Percentiles rank a stretch among this genome's conserved stretches.
These are phyloP conservation scores for Diadema setosum DNA, from an alignment of 35 echinoderm and acorn worm genomes.

Conservation along the genomic window DNA sequence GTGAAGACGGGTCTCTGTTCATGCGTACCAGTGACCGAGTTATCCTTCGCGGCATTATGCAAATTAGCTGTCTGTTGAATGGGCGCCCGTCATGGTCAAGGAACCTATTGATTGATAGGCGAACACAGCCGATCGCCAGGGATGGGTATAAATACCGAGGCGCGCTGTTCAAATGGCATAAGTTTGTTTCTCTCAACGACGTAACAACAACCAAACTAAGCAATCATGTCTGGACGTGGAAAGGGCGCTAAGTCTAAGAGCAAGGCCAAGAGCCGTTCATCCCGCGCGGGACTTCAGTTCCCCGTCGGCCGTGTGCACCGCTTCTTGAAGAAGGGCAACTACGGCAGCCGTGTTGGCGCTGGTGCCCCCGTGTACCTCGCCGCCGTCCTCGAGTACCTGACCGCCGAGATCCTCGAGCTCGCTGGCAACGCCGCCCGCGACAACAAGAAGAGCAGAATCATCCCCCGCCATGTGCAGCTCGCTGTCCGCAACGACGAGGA, in stretches of 20 bases:
- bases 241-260: conserved; percentile 42
- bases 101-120: no score
- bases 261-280: conserved; percentile 50
- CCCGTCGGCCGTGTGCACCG: conserved; percentile 76
- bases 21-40: no score
- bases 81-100: no score
- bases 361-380: conserved; percentile 77
- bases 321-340: conserved; percentile 71
- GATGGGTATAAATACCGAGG: background rate
- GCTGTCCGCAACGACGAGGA: conserved; percentile 89
- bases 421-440: conserved; percentile 84
- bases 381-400: conserved; percentile 73
- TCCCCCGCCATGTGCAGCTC: conserved; percentile 73
- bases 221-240: conserved; percentile 69
- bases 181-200: background rate
- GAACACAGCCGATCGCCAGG: background rate
- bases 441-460: conserved; percentile 83
- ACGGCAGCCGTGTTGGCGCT: conserved; percentile 50
- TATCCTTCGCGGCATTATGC: no score
- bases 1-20: no score
- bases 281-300: conserved; percentile 74
- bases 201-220: background rate
- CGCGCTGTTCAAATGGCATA: background rate
- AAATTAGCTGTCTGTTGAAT: no score
- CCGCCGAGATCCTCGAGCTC: conserved; percentile 83